These are phyloP conservation scores for zebrafish (Danio rerio) DNA, from an alignment of 2,113 vertebrate genomes.

Conservation along the genomic window GRCz12tu NC_133187.1:6504001-6504500, in stretches of 20 bases:
- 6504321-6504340: not conserved
- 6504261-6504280: not conserved
- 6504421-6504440: not conserved
- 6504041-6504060: not conserved
- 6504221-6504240: not conserved
- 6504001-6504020: constrained; percentile 1
- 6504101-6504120: constrained; percentile 15
- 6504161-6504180: not conserved
- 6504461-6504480: constrained; percentile 7
- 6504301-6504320: not conserved
- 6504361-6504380: not conserved
- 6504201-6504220: not conserved
- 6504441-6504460: not conserved
- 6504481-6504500: constrained; percentile 33
- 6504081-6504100: constrained; percentile 2
- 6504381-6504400: not conserved
- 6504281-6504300: not conserved
- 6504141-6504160: constrained; percentile 30
- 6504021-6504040: constrained; percentile 30
- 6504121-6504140: constrained; percentile 16
- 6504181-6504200: not conserved
- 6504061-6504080: not conserved
- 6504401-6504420: constrained; percentile 7
- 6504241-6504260: not conserved
- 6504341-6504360: not conserved